Conservation (phyloP, 2,888 invertebrate species). For the Caenorhabditis panamensis region DNA sequence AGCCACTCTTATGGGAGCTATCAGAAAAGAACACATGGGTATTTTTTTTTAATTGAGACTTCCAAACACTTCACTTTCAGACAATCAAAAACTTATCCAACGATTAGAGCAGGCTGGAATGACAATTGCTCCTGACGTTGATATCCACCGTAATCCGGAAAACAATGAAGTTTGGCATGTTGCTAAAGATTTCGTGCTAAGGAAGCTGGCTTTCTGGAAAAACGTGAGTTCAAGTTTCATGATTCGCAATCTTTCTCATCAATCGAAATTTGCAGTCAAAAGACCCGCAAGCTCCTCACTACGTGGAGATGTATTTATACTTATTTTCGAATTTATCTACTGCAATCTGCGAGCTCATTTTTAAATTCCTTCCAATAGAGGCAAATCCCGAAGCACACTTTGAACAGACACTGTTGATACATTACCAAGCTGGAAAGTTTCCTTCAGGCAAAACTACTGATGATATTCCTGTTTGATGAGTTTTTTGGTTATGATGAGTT, state of each 20-base stretch:
- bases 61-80: neutral
- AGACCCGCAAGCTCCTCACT: conserved; percentile 3
- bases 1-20: neutral
- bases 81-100: neutral
- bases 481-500: too few species aligned
- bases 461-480: too few species aligned
- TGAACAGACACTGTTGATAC: conserved; percentile 19
- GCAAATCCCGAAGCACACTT: neutral
- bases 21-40: neutral
- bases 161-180: neutral
- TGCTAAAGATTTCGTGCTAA: neutral
- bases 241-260: neutral
- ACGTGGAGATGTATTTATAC: conserved; percentile 20
- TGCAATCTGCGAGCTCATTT: neutral
- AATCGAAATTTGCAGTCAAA: conserved; percentile 1
- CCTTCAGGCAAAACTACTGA: neutral
- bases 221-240: neutral
- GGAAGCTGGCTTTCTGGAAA: conserved; percentile 10
- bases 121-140: too few species aligned
- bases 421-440: conserved; percentile 16
- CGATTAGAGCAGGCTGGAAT: neutral
- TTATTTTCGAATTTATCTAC: neutral
- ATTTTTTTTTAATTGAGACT: neutral
- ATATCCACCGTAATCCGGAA: neutral
- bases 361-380: conserved; percentile 3